phyloP scores from a whole-genome alignment of 2,888 invertebrate genomes.

The Heliconius hortense region DNA sequence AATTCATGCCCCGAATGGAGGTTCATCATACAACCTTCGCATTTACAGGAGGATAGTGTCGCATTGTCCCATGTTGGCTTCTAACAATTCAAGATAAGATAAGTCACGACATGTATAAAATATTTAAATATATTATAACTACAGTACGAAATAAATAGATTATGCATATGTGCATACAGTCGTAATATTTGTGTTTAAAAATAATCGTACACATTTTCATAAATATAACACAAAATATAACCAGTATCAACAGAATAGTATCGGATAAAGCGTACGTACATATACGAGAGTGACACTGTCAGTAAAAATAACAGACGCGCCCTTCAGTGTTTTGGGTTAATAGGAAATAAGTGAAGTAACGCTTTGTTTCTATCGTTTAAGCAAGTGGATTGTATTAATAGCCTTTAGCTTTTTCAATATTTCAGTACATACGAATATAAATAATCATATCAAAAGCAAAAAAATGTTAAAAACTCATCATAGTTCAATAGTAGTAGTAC shows the following conservation, averaged over 20 bases:
- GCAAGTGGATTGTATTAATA: not conserved
- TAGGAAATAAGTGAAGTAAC: not conserved
- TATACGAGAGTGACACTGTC: slow-evolving; percentile 20
- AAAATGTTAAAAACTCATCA: not conserved
- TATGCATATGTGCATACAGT: no score
- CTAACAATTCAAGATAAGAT: no score
- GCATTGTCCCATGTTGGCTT: no score
- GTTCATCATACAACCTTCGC: no score
- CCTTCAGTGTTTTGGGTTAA: slow-evolving; percentile 12
- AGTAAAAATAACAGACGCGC: slow-evolving; percentile 23
- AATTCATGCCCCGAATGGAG: no score
- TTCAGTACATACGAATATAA: not conserved
- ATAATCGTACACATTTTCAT: not conserved
- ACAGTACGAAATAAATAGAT: no score
- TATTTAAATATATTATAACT: no score
- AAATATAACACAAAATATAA: not conserved
- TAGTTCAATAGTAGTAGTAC: not conserved
- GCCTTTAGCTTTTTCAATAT: not conserved
- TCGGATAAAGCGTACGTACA: slow-evolving; percentile 6
- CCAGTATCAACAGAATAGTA: not conserved
- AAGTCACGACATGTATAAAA: no score
- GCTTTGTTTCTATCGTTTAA: not conserved
- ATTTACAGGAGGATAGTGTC: no score
- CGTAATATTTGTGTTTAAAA: no score
- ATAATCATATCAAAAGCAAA: not conserved